These are phyloP conservation scores for Eupithecia tripunctaria DNA, from an alignment of 2,888 invertebrate genomes.

Conservation along the genomic window DNA sequence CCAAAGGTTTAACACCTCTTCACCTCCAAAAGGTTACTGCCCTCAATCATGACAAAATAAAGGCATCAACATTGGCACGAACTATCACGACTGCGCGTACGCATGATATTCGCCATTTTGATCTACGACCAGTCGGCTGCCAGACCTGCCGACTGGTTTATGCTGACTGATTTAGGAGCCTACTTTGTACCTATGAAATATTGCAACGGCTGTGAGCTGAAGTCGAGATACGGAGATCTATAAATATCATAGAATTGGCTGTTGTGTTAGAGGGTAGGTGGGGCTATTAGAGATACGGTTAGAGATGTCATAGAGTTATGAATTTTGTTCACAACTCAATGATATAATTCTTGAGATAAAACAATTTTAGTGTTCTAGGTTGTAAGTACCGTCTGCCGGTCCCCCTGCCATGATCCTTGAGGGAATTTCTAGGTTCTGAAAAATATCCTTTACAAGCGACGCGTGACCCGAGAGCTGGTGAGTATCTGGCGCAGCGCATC, in stretches of 20 bases:
- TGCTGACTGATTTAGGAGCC: slow-evolving; percentile 34
- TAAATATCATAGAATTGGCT: slow-evolving; percentile 7
- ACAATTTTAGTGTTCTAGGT: too few species aligned
- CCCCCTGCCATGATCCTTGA: too few species aligned
- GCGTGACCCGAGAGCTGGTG: too few species aligned
- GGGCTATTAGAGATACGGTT: slow-evolving; percentile 8
- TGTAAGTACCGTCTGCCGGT: too few species aligned
- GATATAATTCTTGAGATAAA: too few species aligned
- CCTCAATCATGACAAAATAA: slow-evolving; percentile 26
- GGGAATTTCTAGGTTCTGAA: too few species aligned
- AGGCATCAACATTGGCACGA: slow-evolving; percentile 37
- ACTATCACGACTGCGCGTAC: slow-evolving; percentile 51
- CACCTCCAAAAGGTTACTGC: slow-evolving; percentile 4
- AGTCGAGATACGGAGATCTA: background rate
- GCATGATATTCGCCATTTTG: slow-evolving; percentile 48
- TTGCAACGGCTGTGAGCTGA: slow-evolving; percentile 1
- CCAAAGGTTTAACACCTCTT: slow-evolving; percentile 9
- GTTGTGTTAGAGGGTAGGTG: background rate
- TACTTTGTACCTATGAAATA: slow-evolving; percentile 35
- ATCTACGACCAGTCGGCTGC: slow-evolving; percentile 41
- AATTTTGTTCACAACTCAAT: too few species aligned
- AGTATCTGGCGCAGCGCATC: too few species aligned
- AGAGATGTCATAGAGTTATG: slow-evolving; percentile 1
- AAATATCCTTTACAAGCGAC: too few species aligned
- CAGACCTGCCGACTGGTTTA: slow-evolving; percentile 41